A percentile compares a stretch with the other conserved stretches of the same genome.
Evolutionary conservation across 2,113 vertebrate genomes (phyloP).

Genomic region (Microtus pennsylvanicus): DNA sequence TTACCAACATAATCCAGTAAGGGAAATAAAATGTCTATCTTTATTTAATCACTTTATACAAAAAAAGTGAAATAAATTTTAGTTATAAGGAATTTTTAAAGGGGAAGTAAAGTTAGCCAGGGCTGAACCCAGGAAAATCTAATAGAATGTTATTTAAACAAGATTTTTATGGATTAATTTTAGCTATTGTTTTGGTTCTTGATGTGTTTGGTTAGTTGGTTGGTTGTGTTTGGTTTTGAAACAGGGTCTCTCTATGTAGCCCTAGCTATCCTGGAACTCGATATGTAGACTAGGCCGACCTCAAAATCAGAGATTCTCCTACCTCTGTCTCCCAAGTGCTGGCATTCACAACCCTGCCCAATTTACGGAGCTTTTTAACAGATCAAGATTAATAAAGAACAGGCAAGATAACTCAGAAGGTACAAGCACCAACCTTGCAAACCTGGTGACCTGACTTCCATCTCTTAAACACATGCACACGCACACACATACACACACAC

Average conservation of each 20-base stretch:
- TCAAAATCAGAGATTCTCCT: neutral
- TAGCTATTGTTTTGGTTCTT: neutral
- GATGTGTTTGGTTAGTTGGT: neutral
- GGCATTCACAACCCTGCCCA: neutral
- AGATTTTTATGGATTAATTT: neutral
- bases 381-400: neutral
- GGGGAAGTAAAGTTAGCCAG: neutral
- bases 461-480: neutral
- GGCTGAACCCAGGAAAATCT: neutral
- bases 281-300: neutral
- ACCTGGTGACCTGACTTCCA: neutral
- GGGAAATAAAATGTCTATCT: neutral
- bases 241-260: neutral
- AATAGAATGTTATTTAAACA: neutral
- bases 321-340: neutral
- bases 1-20: constrained; percentile 15
- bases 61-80: neutral
- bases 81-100: neutral
- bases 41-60: neutral
- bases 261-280: neutral
- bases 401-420: neutral
- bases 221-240: neutral
- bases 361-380: constrained; percentile 20
- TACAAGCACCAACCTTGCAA: neutral
- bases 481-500: neutral